phyloP scores from a whole-genome alignment of 2,797 vertebrate species.

The Chaetodon trifasciatus region DNA sequence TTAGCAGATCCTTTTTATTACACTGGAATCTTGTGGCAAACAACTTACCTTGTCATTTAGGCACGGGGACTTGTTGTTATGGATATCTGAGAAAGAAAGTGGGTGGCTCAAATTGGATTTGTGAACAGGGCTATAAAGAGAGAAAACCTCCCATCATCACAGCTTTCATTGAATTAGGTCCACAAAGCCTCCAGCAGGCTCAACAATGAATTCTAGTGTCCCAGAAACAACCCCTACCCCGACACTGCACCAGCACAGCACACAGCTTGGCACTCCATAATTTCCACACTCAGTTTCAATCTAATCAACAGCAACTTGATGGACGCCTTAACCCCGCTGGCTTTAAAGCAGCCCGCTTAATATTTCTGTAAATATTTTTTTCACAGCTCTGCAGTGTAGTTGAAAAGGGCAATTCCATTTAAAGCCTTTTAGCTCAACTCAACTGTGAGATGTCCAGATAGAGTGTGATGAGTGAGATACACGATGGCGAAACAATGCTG shows the following conservation, averaged over 20 bases:
- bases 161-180: conserved; percentile 53
- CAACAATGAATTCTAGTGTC: conserved; percentile 62
- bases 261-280: conserved; percentile 61
- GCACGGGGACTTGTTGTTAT: conserved; percentile 9
- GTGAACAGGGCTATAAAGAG: conserved; percentile 46
- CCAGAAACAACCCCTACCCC: conserved; percentile 59
- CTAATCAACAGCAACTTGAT: conserved; percentile 70
- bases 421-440: conserved; percentile 68
- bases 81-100: conserved; percentile 23
- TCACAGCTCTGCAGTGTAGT: conserved; percentile 45
- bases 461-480: conserved; percentile 72
- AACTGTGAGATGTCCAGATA: conserved; percentile 65
- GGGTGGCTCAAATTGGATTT: conserved; percentile 52
- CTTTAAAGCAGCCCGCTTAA: conserved; percentile 40
- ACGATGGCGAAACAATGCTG: conserved; percentile 50
- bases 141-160: conserved; percentile 47
- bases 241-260: conserved; percentile 45
- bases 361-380: conserved; percentile 56
- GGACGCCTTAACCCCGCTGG: conserved; percentile 49
- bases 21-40: neutral
- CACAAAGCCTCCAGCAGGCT: conserved; percentile 41
- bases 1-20: neutral
- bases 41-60: conserved; percentile 4
- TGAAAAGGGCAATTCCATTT: conserved; percentile 68
- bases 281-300: conserved; percentile 71